Percentiles rank a stretch among this genome's conserved stretches.
These are phyloP conservation scores for Leptinotarsa lineolata DNA, from an alignment of 1,140 invertebrate species.

Conservation along the genomic window DNA sequence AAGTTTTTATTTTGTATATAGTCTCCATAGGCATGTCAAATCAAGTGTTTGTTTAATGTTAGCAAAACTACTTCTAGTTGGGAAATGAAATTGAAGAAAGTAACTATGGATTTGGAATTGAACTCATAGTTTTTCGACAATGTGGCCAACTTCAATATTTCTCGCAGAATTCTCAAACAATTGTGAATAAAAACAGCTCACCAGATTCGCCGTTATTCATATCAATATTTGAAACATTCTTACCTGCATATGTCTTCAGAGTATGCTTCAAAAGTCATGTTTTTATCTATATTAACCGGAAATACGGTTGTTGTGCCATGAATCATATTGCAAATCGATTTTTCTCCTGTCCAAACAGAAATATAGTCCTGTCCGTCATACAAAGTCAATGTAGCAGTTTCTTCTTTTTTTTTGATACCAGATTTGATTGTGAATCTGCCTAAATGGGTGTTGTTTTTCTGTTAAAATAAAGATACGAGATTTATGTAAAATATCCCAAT, in stretches of 20 bases:
- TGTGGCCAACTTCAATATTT: too few species aligned
- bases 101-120: too few species aligned
- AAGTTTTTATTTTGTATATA: too few species aligned
- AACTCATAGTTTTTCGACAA: too few species aligned
- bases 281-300: constrained; percentile 50
- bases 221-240: neutral
- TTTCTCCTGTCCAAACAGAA: constrained; percentile 45
- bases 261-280: constrained; percentile 54
- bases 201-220: too few species aligned
- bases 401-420: constrained; percentile 49
- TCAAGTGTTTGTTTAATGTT: too few species aligned
- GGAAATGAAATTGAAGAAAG: too few species aligned
- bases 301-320: constrained; percentile 57
- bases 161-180: too few species aligned
- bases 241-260: constrained; percentile 58
- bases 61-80: too few species aligned
- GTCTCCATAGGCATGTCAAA: too few species aligned
- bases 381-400: constrained; percentile 52
- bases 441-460: constrained; percentile 58
- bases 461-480: constrained; percentile 28
- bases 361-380: constrained; percentile 52
- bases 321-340: constrained; percentile 53
- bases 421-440: constrained; percentile 55
- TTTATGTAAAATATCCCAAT: too few species aligned
- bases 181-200: too few species aligned